phyloP scores from a whole-genome alignment of 1,140 invertebrate species.

The Drosophila arizonae region DNA sequence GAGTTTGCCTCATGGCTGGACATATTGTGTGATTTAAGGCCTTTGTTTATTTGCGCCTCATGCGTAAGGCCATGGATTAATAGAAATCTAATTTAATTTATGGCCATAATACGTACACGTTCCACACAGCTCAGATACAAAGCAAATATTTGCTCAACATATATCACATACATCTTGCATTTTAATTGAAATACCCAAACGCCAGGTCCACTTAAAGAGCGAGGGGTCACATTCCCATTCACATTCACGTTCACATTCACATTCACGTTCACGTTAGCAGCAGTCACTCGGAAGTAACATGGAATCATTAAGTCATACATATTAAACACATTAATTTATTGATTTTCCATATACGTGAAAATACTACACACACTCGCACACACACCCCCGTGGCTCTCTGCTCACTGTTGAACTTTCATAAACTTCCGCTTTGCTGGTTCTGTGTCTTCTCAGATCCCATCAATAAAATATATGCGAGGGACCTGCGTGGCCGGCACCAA shows the following conservation, averaged over 20 bases:
- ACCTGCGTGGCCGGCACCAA: constrained; percentile 7
- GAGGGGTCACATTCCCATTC: constrained; percentile 8
- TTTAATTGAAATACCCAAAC: constrained; percentile 69
- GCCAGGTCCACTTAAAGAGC: constrained; percentile 50
- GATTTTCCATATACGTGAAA: constrained; percentile 61
- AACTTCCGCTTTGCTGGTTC: constrained; percentile 38
- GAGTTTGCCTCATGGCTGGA: background rate
- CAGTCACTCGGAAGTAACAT: constrained; percentile 65
- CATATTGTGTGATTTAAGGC: constrained; percentile 24
- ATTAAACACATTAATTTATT: constrained; percentile 77
- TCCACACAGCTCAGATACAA: constrained; percentile 25
- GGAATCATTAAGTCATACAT: constrained; percentile 67
- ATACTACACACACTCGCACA: constrained; percentile 25
- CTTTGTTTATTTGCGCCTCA: constrained; percentile 49
- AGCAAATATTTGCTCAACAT: constrained; percentile 38
- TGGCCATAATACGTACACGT: constrained; percentile 32
- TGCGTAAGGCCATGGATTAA: constrained; percentile 46
- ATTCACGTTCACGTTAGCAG: constrained; percentile 27
- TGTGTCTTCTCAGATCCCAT: constrained; percentile 36
- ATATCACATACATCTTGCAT: constrained; percentile 20
- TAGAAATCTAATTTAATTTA: constrained; percentile 76
- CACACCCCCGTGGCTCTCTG: background rate
- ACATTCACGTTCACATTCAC: too few relatives aligned
- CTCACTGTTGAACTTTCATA: background rate
- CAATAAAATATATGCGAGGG: constrained; percentile 40